These are phyloP conservation scores for Limnephilus rhombicus DNA, from an alignment of 2,888 invertebrate species.

Conservation along the genomic window DNA sequence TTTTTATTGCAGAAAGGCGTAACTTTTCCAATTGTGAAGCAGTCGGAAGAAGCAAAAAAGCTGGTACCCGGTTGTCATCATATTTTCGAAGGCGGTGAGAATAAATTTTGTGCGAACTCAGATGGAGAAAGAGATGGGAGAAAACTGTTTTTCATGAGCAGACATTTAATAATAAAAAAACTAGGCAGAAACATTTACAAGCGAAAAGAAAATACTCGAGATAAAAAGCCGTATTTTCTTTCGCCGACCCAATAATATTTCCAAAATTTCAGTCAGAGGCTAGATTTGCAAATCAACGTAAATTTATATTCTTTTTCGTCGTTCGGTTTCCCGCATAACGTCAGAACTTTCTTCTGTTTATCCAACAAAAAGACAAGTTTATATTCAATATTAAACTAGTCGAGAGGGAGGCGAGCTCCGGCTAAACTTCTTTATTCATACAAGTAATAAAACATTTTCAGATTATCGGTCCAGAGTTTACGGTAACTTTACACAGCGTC, in stretches of 20 bases:
- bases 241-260: conserved; percentile 63
- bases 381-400: conserved; percentile 66
- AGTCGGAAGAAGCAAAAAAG: conserved; percentile 44
- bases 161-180: conserved; percentile 61
- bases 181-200: conserved; percentile 65
- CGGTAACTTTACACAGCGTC: neutral
- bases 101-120: conserved; percentile 57
- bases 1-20: conserved; percentile 13
- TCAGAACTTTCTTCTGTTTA: conserved; percentile 62
- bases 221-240: conserved; percentile 64
- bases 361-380: conserved; percentile 60
- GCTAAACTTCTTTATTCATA: conserved; percentile 45
- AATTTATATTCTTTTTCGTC: conserved; percentile 65
- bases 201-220: conserved; percentile 62
- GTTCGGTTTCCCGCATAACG: conserved; percentile 59
- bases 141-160: conserved; percentile 57
- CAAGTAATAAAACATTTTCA: conserved; percentile 49
- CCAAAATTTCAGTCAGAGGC: conserved; percentile 60
- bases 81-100: conserved; percentile 60
- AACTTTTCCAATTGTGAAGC: conserved; percentile 25
- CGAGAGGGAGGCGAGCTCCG: conserved; percentile 44
- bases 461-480: conserved; percentile 28
- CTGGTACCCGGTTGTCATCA: conserved; percentile 56
- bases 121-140: conserved; percentile 27
- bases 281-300: conserved; percentile 66